Evolutionary conservation across 2,113 vertebrate genomes (phyloP).

Genomic region (Mobula birostris): DNA sequence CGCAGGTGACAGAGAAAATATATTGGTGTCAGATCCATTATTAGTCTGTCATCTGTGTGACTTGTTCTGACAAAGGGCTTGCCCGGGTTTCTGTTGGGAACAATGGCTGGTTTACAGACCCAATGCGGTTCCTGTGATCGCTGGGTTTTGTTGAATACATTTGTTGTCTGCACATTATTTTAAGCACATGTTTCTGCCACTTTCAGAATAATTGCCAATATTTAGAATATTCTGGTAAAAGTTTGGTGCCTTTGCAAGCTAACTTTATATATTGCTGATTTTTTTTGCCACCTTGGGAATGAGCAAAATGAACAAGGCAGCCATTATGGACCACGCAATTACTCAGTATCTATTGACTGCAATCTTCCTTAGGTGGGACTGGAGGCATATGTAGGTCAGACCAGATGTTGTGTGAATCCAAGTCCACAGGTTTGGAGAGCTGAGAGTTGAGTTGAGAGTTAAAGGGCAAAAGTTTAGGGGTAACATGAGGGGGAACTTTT

Average conservation of each 20-base stretch:
- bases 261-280: neutral
- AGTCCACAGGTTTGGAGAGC: too few species aligned
- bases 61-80: constrained; percentile 7
- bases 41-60: neutral
- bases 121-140: neutral
- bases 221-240: neutral
- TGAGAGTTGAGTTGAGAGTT: too few species aligned
- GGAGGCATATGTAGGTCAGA: too few species aligned
- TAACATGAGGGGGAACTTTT: too few species aligned
- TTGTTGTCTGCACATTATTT: neutral
- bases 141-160: neutral
- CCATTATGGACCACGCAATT: neutral
- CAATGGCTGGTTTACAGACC: neutral
- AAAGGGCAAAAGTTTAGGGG: too few species aligned
- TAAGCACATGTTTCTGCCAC: neutral
- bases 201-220: neutral
- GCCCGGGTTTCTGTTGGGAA: neutral
- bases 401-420: too few species aligned
- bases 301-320: neutral
- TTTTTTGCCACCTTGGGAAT: neutral
- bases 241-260: neutral
- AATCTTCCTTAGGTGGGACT: neutral
- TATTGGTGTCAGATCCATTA: neutral
- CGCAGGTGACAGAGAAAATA: neutral
- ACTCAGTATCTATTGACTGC: neutral